Percentiles rank a stretch among this genome's conserved stretches.
Evolutionary conservation across 2,888 invertebrate genomes (phyloP).

Genomic region (Bombyx huttoni): DNA sequence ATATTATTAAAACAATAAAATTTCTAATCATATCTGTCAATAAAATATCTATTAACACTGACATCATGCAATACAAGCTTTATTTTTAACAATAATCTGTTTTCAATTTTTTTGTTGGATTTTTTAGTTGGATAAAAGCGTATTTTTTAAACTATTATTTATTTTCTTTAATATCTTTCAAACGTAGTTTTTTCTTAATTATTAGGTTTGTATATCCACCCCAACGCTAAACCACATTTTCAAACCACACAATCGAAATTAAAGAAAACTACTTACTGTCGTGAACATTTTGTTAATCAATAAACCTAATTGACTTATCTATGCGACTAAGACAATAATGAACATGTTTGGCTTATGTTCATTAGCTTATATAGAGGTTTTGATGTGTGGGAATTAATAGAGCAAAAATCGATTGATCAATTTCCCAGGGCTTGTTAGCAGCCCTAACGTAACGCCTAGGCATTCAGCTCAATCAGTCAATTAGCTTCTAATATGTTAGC

Average conservation of each 20-base stretch:
- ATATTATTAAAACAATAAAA: no score
- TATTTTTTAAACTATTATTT: no score
- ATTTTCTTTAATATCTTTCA: no score
- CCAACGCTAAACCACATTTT: not conserved
- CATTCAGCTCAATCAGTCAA: slow-evolving; percentile 8
- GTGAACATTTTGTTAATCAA: slow-evolving; percentile 29
- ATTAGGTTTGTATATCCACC: no score
- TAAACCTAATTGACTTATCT: slow-evolving; percentile 1
- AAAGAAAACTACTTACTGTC: slow-evolving; percentile 43
- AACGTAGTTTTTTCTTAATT: no score
- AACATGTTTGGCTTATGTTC: slow-evolving; percentile 22
- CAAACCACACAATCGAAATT: not conserved
- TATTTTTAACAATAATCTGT: no score
- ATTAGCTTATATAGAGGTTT: slow-evolving; percentile 59
- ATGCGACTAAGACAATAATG: slow-evolving; percentile 32
- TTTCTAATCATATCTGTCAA: no score
- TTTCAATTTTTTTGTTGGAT: no score
- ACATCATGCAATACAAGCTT: no score
- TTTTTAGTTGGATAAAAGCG: no score
- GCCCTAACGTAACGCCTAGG: slow-evolving; percentile 41
- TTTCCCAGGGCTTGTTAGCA: slow-evolving; percentile 57
- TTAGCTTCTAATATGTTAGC: not conserved
- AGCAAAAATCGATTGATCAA: slow-evolving; percentile 65
- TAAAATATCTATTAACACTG: no score
- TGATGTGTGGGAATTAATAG: slow-evolving; percentile 67